Evolutionary conservation across 2,888 invertebrate species (phyloP).

Genomic region (Xestia xanthographa): DNA sequence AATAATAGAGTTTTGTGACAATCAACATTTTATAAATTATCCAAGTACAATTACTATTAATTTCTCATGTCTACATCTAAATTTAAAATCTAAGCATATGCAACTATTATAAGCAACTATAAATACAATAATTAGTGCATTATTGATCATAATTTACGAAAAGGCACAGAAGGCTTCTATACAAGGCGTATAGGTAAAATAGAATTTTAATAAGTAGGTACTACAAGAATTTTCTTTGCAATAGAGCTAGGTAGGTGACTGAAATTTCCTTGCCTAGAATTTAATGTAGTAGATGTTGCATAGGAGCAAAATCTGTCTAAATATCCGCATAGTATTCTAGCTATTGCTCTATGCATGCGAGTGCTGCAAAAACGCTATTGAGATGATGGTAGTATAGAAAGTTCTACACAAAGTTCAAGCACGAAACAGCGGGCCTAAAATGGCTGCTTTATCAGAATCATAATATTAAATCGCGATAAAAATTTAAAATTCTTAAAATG

Average conservation of each 20-base stretch:
- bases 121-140: background rate
- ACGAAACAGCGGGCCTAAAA: no score
- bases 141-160: background rate
- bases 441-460: no score
- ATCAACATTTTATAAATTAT: background rate
- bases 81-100: background rate
- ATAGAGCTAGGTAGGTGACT: background rate
- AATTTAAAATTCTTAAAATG: no score
- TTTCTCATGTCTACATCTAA: background rate
- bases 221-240: background rate
- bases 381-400: background rate
- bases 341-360: background rate
- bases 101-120: no score
- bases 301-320: background rate
- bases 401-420: background rate
- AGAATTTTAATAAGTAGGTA: background rate
- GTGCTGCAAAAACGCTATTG: background rate
- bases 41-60: background rate
- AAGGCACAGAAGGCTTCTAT: constrained; percentile 7
- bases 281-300: no score
- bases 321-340: background rate
- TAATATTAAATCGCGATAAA: no score
- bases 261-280: background rate
- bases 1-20: background rate
- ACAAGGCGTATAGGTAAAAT: background rate